A percentile compares a stretch with the other conserved stretches of the same genome.
These are phyloP conservation scores for Rhabdophis nuchalis DNA, from an alignment of 2,797 vertebrate genomes.

Conservation along the genomic window DNA sequence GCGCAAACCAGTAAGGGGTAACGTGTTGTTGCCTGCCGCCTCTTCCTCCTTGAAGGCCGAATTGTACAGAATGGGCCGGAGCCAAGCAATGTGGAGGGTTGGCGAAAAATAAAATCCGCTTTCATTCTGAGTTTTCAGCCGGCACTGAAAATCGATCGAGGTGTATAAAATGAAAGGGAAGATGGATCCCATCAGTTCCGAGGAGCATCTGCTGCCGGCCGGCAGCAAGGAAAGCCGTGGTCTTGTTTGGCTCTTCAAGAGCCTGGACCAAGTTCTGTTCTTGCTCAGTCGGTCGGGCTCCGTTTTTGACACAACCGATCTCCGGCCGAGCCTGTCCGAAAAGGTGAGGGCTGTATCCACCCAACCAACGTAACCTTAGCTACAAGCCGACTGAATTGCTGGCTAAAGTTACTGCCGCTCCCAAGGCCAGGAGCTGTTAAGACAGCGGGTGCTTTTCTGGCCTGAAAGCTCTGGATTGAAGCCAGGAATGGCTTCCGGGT, in stretches of 20 bases:
- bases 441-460: background rate
- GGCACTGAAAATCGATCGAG: background rate
- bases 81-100: background rate
- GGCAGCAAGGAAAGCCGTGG: background rate
- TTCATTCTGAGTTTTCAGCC: conserved; percentile 15
- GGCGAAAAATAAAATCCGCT: background rate
- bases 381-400: conserved; percentile 45
- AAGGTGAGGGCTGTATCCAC: background rate
- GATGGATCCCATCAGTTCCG: background rate
- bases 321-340: background rate
- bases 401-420: background rate
- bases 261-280: background rate
- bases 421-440: background rate
- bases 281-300: background rate
- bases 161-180: conserved; percentile 10
- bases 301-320: background rate
- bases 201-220: background rate
- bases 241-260: background rate
- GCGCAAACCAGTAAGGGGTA: conserved; percentile 8
- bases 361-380: background rate
- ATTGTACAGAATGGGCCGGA: background rate
- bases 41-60: background rate
- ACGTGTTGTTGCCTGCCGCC: background rate
- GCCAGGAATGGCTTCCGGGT: background rate
- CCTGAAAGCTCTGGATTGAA: conserved; percentile 4